A percentile compares a stretch with the other conserved stretches of the same genome.
These are phyloP conservation scores for Gobiocypris rarus DNA, from an alignment of 2,113 vertebrate genomes.

Conservation along the genomic window DNA sequence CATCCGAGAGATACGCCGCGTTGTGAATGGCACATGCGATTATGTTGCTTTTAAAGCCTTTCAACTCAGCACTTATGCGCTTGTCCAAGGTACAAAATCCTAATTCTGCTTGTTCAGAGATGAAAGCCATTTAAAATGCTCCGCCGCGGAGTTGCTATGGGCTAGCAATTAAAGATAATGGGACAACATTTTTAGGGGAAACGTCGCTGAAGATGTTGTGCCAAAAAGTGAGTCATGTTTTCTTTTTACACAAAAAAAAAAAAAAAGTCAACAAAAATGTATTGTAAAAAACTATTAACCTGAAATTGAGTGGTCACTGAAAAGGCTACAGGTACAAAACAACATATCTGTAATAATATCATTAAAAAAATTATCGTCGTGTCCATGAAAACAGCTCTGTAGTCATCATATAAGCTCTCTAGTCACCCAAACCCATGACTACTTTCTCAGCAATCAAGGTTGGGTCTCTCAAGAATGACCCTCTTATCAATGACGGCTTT, in stretches of 20 bases:
- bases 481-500: neutral
- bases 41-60: slow-evolving; percentile 23
- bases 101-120: slow-evolving; percentile 33
- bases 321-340: neutral
- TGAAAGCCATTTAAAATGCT: slow-evolving; percentile 18
- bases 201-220: neutral
- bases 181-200: slow-evolving; percentile 32
- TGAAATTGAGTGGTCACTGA: neutral
- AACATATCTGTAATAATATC: neutral
- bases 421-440: no score
- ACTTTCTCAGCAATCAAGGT: neutral
- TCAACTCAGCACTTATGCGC: slow-evolving; percentile 16
- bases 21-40: slow-evolving; percentile 3
- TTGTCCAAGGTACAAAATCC: neutral
- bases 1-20: neutral
- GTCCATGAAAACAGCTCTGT: no score
- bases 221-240: neutral
- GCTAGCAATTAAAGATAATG: slow-evolving; percentile 46
- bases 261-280: neutral
- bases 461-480: neutral
- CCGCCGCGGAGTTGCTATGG: neutral
- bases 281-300: neutral
- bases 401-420: no score
- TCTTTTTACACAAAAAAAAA: slow-evolving; percentile 6
- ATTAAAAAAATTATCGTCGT: neutral